Base-by-base conservation (phyloP, 2,888 invertebrate species). In the Neuroscelio doddi region DNA sequence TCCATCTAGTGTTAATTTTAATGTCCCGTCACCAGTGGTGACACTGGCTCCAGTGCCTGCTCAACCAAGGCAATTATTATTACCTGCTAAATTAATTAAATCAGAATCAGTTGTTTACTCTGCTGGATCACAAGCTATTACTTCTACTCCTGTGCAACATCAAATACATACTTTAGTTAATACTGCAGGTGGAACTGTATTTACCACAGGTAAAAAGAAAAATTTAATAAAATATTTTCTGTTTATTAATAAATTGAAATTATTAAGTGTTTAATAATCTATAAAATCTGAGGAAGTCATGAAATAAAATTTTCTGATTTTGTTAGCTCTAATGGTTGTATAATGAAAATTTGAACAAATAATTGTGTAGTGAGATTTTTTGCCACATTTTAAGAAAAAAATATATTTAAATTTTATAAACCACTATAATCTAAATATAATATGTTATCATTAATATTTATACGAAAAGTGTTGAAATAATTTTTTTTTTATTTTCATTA, bases 121-220 rank as follows among this genome's bases (percentile, higher is more conserved):
- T 1, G 73, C 79, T 42, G 76, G 74, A 27, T 71, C 82, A 0
- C 81, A 78, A 30, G 73, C 81, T 12, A 72, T 80, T 12, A 79
- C 74, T 39, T 78, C 82, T 1, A 73, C 79, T 36, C 76, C 83
- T 14, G 80, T 81, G 26, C 82, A 79, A 10, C 84, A 82, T 72
- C 84, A 78, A 78, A 87, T 90, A 69, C 91, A 90, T 74, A 91
- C 90, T 59, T 86, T 91, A 47, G 89, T 92, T 21, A 89, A 90
- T 56, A 89, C 89, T 45, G 88, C 87, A 29, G 89, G 86, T 83
- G 89, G 90, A 10, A 89, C 92, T 46, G 87, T 93, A 17, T 85
- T 93, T 66, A 88, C 92, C 1, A 89, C 92, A 49, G 90, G 86
- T 86, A 77, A 64, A 41, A n/a, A n/a, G n/a, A n/a, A n/a, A n/a